A percentile compares a stretch with the other conserved stretches of the same genome.
These are phyloP conservation scores for Alligator sinensis DNA, from an alignment of 2,113 vertebrate species.

Conservation along the genomic window DNA sequence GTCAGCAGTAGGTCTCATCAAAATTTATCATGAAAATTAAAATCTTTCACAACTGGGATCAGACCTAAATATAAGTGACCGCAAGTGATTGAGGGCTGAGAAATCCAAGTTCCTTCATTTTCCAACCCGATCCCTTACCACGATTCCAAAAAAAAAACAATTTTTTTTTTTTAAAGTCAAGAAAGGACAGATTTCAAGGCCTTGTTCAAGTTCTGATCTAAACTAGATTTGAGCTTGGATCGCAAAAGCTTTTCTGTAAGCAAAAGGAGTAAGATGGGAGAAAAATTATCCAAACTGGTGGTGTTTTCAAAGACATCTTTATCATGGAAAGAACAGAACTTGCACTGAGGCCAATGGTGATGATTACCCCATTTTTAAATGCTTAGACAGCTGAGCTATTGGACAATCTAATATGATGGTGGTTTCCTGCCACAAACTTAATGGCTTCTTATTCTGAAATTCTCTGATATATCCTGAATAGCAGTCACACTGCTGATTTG, in stretches of 20 bases:
- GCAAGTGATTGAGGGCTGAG: conserved; percentile 26
- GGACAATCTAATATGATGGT: not conserved
- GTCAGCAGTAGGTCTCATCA: conserved; percentile 25
- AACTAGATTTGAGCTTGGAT: not conserved
- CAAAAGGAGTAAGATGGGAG: not conserved
- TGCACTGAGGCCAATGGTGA: not conserved
- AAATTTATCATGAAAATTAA: conserved; percentile 43
- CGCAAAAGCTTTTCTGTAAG: not conserved
- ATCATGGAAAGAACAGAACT: not conserved
- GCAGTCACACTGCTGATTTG: not conserved
- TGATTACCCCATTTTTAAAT: not conserved
- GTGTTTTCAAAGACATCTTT: not conserved
- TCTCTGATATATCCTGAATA: not conserved
- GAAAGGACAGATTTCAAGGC: not conserved
- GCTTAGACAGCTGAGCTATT: not conserved
- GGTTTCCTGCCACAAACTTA: not conserved
- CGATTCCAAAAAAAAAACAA: too few relatives aligned
- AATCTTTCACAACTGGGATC: conserved; percentile 48
- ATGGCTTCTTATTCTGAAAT: not conserved
- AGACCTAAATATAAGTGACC: not conserved
- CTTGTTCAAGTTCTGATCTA: not conserved
- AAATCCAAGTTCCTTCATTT: not conserved
- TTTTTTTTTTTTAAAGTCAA: not conserved
- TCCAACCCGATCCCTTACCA: not conserved
- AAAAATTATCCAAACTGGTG: not conserved